Evolutionary conservation across 1,140 invertebrate species (phyloP).

Genomic region (Meloidogyne floridensis): DNA sequence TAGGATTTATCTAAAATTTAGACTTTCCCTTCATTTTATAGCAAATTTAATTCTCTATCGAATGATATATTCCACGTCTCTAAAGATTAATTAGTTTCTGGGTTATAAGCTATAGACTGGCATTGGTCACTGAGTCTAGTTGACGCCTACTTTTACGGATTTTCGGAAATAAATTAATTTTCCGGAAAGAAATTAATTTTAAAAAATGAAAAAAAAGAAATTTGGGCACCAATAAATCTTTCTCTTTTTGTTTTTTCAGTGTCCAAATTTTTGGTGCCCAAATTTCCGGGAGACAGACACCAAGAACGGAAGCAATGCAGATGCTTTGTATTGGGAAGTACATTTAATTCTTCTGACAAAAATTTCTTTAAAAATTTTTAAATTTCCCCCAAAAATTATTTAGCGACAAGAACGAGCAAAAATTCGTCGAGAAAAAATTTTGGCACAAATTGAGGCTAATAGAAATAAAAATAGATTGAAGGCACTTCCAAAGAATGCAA

Average conservation of each 20-base stretch:
- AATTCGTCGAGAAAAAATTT: not conserved
- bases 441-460: not conserved
- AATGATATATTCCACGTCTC: not conserved
- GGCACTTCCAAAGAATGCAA: not conserved
- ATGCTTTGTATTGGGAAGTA: not conserved
- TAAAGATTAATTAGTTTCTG: not conserved
- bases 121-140: not conserved
- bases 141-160: too few relatives aligned
- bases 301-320: not conserved
- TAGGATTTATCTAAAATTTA: too few relatives aligned
- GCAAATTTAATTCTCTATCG: not conserved
- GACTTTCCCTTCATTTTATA: not conserved
- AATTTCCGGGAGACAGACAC: not conserved
- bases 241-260: not conserved
- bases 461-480: not conserved
- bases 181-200: too few relatives aligned
- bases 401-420: not conserved
- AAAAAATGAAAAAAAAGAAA: not conserved
- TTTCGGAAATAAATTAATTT: not conserved
- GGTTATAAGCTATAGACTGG: not conserved
- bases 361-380: not conserved
- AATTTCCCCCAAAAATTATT: not conserved
- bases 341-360: not conserved
- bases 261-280: constrained; percentile 1
- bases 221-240: not conserved